phyloP scores from a whole-genome alignment of 2,888 invertebrate genomes.

The Schizotus pectinicornis region DNA sequence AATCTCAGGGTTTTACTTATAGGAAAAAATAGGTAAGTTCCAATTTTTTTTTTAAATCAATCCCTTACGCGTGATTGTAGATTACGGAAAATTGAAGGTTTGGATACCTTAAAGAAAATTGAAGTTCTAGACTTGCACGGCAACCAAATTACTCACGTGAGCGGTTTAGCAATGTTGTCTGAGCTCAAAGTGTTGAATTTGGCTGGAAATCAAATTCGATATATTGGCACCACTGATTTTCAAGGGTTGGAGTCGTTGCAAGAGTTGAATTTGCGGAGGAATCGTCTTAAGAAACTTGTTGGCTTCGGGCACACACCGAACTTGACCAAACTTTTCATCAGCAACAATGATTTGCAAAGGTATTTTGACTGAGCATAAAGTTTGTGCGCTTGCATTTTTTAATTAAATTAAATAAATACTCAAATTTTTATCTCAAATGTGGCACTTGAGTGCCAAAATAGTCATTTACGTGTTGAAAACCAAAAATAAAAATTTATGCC shows the following conservation, averaged over 20 bases:
- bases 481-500: too few relatives aligned
- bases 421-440: too few relatives aligned
- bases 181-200: slow-evolving; percentile 90
- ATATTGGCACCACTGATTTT: slow-evolving; percentile 78
- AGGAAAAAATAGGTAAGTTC: slow-evolving; percentile 83
- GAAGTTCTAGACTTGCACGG: slow-evolving; percentile 94
- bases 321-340: slow-evolving; percentile 80
- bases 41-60: background rate
- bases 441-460: too few relatives aligned
- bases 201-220: slow-evolving; percentile 88
- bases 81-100: slow-evolving; percentile 79
- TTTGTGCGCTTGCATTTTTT: too few relatives aligned
- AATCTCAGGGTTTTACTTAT: slow-evolving; percentile 85
- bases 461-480: too few relatives aligned
- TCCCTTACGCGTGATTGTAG: slow-evolving; percentile 59
- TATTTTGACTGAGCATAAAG: slow-evolving; percentile 45
- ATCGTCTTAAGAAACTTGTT: slow-evolving; percentile 78
- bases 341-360: slow-evolving; percentile 79
- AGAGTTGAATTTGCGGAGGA: slow-evolving; percentile 88
- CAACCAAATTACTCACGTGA: slow-evolving; percentile 78
- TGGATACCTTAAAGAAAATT: slow-evolving; percentile 73
- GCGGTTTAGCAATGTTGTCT: slow-evolving; percentile 70
- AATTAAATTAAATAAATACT: background rate
- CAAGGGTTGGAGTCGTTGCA: slow-evolving; percentile 78
- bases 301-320: slow-evolving; percentile 81